These are phyloP conservation scores for Hirtodrosophila cameraria DNA, from an alignment of 2,888 invertebrate genomes.

Conservation along the genomic window DNA sequence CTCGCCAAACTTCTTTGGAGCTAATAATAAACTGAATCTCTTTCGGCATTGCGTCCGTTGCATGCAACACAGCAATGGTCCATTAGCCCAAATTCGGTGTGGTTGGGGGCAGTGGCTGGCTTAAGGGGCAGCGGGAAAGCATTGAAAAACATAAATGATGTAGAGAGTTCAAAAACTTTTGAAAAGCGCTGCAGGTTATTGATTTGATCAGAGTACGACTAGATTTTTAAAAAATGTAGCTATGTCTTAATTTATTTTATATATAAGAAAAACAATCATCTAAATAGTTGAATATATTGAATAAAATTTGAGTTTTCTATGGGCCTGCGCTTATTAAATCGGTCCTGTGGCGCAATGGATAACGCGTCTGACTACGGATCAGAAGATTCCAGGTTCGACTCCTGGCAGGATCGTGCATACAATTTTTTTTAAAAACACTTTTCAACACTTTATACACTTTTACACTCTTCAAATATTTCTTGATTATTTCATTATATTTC, in stretches of 20 bases:
- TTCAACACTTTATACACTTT: too few species aligned
- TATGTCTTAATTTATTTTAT: too few species aligned
- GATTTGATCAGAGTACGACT: too few species aligned
- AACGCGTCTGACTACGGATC: constrained; percentile 85
- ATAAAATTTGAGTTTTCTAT: background rate
- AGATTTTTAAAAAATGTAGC: too few species aligned
- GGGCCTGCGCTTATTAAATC: too few species aligned
- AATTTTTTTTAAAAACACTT: too few species aligned
- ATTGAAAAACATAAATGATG: constrained; percentile 25
- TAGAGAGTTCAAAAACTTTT: constrained; percentile 16
- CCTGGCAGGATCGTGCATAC: constrained; percentile 83
- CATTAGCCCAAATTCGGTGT: constrained; percentile 67
- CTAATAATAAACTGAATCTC: constrained; percentile 64
- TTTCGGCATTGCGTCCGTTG: constrained; percentile 19
- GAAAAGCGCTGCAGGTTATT: background rate
- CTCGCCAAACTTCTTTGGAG: constrained; percentile 69
- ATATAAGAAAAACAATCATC: too few species aligned
- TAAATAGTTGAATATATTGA: too few species aligned
- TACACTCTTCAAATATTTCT: too few species aligned
- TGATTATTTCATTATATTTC: too few species aligned
- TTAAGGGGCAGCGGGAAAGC: background rate
- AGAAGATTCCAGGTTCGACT: constrained; percentile 85
- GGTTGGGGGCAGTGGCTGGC: constrained; percentile 26
- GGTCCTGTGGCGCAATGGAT: constrained; percentile 49
- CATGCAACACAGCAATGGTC: constrained; percentile 65